phyloP scores from a whole-genome alignment of 2,113 vertebrate genomes.

The Aythya baeri region DNA sequence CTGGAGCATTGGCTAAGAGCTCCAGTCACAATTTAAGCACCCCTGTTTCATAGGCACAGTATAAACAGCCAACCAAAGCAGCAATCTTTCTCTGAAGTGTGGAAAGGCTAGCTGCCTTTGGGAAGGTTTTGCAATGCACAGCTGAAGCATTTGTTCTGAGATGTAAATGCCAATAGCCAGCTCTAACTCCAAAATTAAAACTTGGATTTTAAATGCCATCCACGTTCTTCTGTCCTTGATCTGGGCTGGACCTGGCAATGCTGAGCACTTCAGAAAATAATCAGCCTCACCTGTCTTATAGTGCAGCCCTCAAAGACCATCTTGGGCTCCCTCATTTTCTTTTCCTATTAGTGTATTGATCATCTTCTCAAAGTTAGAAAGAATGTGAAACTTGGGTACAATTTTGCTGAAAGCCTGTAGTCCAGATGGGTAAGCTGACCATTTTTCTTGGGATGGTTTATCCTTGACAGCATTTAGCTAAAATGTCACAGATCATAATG shows the following conservation, averaged over 20 bases:
- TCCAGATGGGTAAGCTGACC: constrained; percentile 12
- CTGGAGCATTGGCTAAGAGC: background rate
- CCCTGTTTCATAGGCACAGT: background rate
- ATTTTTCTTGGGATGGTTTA: constrained; percentile 57
- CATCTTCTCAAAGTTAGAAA: background rate
- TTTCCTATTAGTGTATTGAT: background rate
- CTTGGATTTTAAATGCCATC: background rate
- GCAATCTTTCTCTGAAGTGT: background rate
- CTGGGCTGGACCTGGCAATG: background rate
- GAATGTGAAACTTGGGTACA: background rate
- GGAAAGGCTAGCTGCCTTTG: background rate
- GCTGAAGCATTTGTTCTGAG: background rate
- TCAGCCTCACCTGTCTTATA: background rate
- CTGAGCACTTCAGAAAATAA: background rate
- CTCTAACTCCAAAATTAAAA: background rate
- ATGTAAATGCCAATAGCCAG: background rate
- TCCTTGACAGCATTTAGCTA: constrained; percentile 50
- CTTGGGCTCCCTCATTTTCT: background rate
- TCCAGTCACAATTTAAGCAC: background rate
- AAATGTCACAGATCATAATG: constrained; percentile 38
- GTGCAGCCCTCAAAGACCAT: background rate
- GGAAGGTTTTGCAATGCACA: background rate
- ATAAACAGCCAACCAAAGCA: background rate
- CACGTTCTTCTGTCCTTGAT: background rate
- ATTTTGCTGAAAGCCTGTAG: constrained; percentile 11